A percentile compares a stretch with the other conserved stretches of the same genome.
Evolutionary conservation across 2,888 invertebrate genomes (phyloP).

Genomic region (Megastigmus dorsalis): DNA sequence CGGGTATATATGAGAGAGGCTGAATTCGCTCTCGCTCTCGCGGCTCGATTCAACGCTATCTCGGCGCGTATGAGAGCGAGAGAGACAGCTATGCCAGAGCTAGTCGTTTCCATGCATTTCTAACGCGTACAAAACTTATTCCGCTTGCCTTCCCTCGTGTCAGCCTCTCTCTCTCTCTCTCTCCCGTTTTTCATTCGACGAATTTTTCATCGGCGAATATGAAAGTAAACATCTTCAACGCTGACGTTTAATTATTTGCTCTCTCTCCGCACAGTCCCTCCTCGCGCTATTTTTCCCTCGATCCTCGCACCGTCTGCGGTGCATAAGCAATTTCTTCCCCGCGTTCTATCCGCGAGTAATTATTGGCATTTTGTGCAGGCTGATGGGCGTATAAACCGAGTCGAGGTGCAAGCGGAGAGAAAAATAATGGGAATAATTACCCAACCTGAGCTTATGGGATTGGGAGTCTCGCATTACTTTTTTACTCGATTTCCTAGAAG

Average conservation of each 20-base stretch:
- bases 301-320: too few relatives aligned
- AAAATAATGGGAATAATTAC: too few relatives aligned
- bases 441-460: too few relatives aligned
- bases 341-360: too few relatives aligned
- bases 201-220: conserved; percentile 58
- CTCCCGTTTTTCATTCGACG: conserved; percentile 29
- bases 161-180: conserved; percentile 2
- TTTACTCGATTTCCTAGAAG: too few relatives aligned
- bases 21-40: neutral
- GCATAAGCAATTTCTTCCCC: neutral
- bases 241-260: conserved; percentile 31
- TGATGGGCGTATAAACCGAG: too few relatives aligned
- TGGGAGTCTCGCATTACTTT: too few relatives aligned
- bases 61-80: conserved; percentile 48
- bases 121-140: conserved; percentile 50
- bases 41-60: conserved; percentile 39
- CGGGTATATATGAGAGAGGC: too few relatives aligned
- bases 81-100: conserved; percentile 42
- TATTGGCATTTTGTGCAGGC: neutral
- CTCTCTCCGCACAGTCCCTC: neutral
- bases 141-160: conserved; percentile 37
- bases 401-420: too few relatives aligned
- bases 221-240: conserved; percentile 30
- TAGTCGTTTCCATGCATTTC: conserved; percentile 50
- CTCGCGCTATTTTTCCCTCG: neutral